These are phyloP conservation scores for Anniella stebbinsi DNA, from an alignment of 2,797 vertebrate species.

Conservation along the genomic window DNA sequence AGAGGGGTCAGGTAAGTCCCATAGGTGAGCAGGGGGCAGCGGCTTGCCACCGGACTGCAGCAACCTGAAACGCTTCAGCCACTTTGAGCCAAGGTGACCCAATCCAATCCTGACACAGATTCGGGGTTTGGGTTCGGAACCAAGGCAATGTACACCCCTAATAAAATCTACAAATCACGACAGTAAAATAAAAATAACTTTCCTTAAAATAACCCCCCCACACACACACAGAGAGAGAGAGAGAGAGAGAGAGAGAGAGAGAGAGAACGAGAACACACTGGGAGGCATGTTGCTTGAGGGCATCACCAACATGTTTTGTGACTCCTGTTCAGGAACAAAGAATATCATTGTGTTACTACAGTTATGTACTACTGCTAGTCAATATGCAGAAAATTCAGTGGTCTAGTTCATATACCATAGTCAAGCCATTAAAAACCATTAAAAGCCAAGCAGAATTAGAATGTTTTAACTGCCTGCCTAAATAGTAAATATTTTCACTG, in stretches of 20 bases:
- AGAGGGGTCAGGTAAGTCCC: too few relatives aligned
- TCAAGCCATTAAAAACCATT: background rate
- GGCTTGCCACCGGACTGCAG: too few relatives aligned
- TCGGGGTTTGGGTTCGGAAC: too few relatives aligned
- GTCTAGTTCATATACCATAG: background rate
- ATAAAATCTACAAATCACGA: background rate
- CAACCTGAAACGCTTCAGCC: too few relatives aligned
- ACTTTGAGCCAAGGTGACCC: too few relatives aligned
- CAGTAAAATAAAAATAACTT: background rate
- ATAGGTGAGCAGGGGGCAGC: too few relatives aligned
- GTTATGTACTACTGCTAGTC: background rate
- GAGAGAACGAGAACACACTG: too few relatives aligned
- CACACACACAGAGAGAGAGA: too few relatives aligned
- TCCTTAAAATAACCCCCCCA: background rate
- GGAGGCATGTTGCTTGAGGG: constrained; percentile 91
- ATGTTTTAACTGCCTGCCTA: background rate
- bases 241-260: background rate
- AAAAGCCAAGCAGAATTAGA: background rate
- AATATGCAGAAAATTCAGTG: background rate
- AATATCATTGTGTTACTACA: constrained; percentile 28
- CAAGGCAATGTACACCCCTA: background rate
- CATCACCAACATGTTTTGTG: constrained; percentile 98
- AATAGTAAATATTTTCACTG: too few relatives aligned
- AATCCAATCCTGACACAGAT: too few relatives aligned
- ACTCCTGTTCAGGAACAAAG: constrained; percentile 81